Evolutionary conservation across 2,113 vertebrate genomes (phyloP).

Genomic region (Illadopsis cleaveri): DNA sequence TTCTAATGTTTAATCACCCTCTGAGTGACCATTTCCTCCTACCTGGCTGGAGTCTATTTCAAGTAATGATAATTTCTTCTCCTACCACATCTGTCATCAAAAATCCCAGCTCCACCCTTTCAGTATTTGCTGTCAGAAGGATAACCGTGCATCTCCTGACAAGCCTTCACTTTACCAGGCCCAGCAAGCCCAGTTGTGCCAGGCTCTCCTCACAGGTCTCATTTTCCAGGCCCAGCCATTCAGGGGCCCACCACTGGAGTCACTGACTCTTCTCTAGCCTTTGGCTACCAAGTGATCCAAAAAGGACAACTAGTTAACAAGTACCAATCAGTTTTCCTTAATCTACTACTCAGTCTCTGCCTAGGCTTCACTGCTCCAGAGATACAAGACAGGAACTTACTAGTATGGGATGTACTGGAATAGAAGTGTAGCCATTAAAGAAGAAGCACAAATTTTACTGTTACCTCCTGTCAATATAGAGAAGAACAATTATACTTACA

Average conservation of each 20-base stretch:
- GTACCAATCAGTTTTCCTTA: not conserved
- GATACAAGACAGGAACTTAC: not conserved
- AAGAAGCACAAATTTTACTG: not conserved
- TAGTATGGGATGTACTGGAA: not conserved
- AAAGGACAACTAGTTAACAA: not conserved
- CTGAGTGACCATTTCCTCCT: not conserved
- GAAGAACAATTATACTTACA: conserved; percentile 73
- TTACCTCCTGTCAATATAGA: not conserved
- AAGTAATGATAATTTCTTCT: not conserved
- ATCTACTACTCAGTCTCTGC: not conserved
- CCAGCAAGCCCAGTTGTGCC: not conserved
- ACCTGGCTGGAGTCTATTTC: not conserved
- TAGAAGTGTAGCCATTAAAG: not conserved
- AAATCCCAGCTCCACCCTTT: not conserved
- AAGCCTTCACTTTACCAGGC: not conserved
- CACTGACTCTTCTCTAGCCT: not conserved
- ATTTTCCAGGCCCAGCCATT: not conserved
- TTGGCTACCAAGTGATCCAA: not conserved
- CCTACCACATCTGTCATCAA: not conserved
- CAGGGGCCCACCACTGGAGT: not conserved
- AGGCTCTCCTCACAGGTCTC: not conserved
- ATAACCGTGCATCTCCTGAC: not conserved
- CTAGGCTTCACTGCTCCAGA: not conserved
- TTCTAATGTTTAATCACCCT: not conserved
- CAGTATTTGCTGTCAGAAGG: not conserved